Evolutionary conservation across 2,888 invertebrate genomes (phyloP), one percentile per base, ranked within the genome.

Genomic region (Megaustenia siamemsis): DNA sequence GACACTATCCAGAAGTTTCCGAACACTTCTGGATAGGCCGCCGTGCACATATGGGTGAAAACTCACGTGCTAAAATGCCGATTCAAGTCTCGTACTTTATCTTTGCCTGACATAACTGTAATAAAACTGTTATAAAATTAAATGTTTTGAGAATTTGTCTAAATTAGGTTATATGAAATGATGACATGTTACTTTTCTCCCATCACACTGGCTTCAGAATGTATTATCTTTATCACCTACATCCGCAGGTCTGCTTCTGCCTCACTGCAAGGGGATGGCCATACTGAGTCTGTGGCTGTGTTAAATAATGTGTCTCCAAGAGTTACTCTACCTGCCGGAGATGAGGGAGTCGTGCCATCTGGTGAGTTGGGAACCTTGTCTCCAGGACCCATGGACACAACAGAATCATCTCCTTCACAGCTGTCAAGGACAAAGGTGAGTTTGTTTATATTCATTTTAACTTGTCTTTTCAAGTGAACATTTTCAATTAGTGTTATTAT

Each of bases 371-470:
- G 28, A 32, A 24, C n/a, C 45, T 82, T 77, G 38, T 32, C 68
- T 1, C 77, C 69, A 18, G 40, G 75, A 15, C 80, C 85, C 28
- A 85, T 85, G 85, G 85, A 85, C 3, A 66, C 68, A 0, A 35
- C 63, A 21, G 81, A 53, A 45, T 81, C 85, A 21, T 80, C 80
- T 3, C 73, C 79, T 6, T 28, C 75, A n/a, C 73, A 66, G 43
- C 84, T 68, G 35, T 76, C 84, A 8, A 45, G 28, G 53, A 56
- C 81, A 45, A 82, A 81, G 69, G 85, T 85, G 18, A 75, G 84
- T 73, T 10, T 24, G 49, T 43, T 38, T 69, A 40, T 8, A 1
- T 32, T 32, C 32, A 6, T 5, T 28, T 63, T 28, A 56, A 63
- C 28, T 21, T 63, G 21, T 60, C 18, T 53, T 6, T 10, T 49